phyloP scores from a whole-genome alignment of 2,113 vertebrate species.

The Percopsis transmontana region DNA sequence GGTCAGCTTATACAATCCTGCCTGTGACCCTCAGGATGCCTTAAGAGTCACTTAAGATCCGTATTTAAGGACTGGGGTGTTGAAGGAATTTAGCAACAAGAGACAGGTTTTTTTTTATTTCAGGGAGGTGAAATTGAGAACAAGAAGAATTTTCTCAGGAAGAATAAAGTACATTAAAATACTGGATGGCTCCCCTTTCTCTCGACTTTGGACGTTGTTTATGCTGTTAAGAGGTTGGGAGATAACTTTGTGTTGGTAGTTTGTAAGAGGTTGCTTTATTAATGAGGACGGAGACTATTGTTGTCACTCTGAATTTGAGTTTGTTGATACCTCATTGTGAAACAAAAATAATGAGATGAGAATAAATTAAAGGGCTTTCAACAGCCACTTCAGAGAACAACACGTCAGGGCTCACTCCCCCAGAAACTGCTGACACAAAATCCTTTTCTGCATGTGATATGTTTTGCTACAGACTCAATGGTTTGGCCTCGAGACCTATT shows the following conservation, averaged over 20 bases:
- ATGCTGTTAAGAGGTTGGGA: conserved; percentile 34
- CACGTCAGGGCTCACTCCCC: conserved; percentile 42
- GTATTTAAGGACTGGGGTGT: conserved; percentile 49
- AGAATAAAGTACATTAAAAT: conserved; percentile 35
- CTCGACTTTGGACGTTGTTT: not conserved
- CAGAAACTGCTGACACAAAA: conserved; percentile 52
- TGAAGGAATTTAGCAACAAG: conserved; percentile 57
- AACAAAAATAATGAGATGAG: conserved; percentile 66
- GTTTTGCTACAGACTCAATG: conserved; percentile 57
- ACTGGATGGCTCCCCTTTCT: conserved; percentile 34
- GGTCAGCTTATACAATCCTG: conserved; percentile 53
- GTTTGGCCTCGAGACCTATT: conserved; percentile 67
- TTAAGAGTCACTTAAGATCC: conserved; percentile 70
- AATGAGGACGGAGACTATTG: conserved; percentile 72
- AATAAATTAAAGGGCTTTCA: conserved; percentile 71
- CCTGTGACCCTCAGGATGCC: conserved; percentile 56
- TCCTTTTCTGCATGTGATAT: conserved; percentile 50
- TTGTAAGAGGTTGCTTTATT: conserved; percentile 77
- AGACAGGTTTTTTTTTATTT: conserved; percentile 68
- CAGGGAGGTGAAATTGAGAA: conserved; percentile 55
- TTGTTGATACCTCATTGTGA: conserved; percentile 71
- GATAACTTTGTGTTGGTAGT: conserved; percentile 54
- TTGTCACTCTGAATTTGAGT: conserved; percentile 67
- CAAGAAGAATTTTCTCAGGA: conserved; percentile 62
- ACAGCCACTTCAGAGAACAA: conserved; percentile 67